A percentile compares a stretch with the other conserved stretches of the same genome.
Evolutionary conservation across 2,888 invertebrate genomes (phyloP).

Genomic region (Epinotia ramella): DNA sequence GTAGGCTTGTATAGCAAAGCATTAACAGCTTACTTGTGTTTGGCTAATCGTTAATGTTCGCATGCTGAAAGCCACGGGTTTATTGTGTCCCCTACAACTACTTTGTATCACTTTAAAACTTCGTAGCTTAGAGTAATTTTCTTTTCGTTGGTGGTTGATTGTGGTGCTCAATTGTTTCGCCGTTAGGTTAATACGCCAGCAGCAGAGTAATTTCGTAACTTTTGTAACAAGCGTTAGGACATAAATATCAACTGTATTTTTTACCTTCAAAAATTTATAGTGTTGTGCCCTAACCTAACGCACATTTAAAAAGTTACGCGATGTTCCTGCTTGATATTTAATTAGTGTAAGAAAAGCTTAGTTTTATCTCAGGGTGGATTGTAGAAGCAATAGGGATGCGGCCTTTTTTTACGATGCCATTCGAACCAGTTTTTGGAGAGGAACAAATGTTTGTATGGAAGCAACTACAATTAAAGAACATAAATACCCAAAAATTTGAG

Average conservation of each 20-base stretch:
- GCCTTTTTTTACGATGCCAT: no score
- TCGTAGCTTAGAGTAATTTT: background rate
- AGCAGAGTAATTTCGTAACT: background rate
- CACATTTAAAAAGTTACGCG: no score
- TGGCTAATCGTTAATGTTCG: background rate
- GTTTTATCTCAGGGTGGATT: background rate
- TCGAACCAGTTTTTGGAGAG: no score
- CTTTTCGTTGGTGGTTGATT: background rate
- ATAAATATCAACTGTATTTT: no score
- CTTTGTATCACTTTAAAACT: background rate
- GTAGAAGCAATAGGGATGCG: no score
- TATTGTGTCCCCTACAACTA: background rate
- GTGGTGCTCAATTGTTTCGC: background rate
- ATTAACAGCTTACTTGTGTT: constrained; percentile 8
- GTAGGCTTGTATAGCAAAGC: constrained; percentile 18
- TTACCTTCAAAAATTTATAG: background rate
- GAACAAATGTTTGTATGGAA: no score
- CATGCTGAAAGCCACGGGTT: background rate
- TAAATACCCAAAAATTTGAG: no score
- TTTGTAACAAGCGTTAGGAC: no score
- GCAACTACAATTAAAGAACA: no score
- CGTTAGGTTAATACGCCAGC: background rate
- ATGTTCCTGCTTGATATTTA: background rate
- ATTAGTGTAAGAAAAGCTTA: background rate
- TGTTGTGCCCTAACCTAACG: background rate